Evolutionary conservation across 2,113 vertebrate genomes (phyloP).

Genomic region (Bos taurus): DNA sequence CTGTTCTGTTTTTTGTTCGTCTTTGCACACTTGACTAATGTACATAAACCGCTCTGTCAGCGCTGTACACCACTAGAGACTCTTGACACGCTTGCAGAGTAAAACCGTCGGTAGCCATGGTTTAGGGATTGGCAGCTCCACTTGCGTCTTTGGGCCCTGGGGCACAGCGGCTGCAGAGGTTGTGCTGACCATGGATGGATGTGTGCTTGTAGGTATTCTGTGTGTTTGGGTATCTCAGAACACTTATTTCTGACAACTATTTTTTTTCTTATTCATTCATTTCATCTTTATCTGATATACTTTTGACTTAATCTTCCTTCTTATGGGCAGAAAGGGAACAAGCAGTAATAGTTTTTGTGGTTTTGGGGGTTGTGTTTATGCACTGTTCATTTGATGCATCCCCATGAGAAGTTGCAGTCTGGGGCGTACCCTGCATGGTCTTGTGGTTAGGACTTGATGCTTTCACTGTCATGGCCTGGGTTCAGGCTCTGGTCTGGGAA

Average conservation of each 20-base stretch:
- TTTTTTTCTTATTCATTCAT: neutral
- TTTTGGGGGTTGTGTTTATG: neutral
- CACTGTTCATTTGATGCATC: fast-evolving
- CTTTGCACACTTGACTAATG: neutral
- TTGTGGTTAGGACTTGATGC: neutral
- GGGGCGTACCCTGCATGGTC: neutral
- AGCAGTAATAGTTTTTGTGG: neutral
- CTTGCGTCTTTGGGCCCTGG: neutral
- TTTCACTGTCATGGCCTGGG: neutral
- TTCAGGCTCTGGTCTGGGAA: neutral
- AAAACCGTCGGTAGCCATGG: neutral
- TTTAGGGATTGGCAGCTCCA: neutral
- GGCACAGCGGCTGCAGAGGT: neutral
- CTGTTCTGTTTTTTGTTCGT: neutral
- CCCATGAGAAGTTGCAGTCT: neutral
- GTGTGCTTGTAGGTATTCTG: fast-evolving
- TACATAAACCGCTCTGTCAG: neutral
- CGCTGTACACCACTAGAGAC: neutral
- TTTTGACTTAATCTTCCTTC: neutral
- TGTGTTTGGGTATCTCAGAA: neutral
- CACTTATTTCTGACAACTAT: neutral
- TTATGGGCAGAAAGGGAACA: neutral
- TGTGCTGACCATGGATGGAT: fast-evolving
- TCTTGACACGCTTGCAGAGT: fast-evolving
- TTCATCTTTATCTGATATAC: neutral